Conservation (phyloP, 2,113 vertebrate species). For the Rhizomys pruinosus region DNA sequence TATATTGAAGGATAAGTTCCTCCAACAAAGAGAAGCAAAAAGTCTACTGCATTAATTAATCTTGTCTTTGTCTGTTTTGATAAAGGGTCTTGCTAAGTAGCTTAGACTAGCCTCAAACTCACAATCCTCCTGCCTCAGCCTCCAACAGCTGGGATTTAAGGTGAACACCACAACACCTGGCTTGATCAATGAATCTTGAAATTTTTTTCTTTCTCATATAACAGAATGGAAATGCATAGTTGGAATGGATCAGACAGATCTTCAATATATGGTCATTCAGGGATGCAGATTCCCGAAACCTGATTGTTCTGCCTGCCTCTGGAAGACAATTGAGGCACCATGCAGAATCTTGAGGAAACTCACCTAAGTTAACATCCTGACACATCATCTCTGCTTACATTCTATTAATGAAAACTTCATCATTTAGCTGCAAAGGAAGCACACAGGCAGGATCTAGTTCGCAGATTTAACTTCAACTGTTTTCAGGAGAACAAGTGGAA, state of each 20-base stretch:
- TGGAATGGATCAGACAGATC: neutral
- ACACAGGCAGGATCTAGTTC: neutral
- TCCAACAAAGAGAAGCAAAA: constrained; percentile 1
- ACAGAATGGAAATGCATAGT: neutral
- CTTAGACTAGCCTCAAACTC: no score
- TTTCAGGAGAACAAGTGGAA: neutral
- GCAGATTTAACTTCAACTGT: neutral
- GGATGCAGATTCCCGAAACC: neutral
- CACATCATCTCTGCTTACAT: neutral
- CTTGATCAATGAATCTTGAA: neutral
- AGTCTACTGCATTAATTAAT: neutral
- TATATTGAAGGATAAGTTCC: neutral
- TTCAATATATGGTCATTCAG: neutral
- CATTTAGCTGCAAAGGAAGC: neutral
- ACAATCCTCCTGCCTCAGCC: neutral
- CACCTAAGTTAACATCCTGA: neutral
- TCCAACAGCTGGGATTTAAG: neutral
- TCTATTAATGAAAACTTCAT: neutral
- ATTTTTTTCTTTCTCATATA: neutral
- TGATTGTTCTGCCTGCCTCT: neutral
- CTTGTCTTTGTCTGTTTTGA: neutral
- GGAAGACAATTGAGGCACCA: neutral
- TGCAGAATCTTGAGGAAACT: neutral
- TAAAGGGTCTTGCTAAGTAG: neutral
- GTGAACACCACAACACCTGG: neutral